Evolutionary conservation across 2,797 vertebrate species (phyloP).

Genomic region (Etheostoma nigrum): DNA sequence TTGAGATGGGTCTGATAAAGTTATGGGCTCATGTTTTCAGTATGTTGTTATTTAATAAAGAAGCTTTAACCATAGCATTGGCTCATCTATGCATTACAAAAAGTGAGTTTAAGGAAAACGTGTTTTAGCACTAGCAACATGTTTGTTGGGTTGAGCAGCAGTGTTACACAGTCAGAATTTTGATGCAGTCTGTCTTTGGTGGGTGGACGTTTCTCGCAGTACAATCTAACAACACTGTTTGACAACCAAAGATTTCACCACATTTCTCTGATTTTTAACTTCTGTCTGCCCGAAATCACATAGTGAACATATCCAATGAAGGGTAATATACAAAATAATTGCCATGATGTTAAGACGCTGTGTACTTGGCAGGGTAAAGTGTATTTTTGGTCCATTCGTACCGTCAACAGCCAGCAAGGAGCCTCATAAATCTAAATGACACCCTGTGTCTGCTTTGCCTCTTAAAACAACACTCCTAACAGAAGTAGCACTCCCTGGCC

Average conservation of each 20-base stretch:
- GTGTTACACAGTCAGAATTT: not conserved
- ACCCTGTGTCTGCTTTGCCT: conserved; percentile 50
- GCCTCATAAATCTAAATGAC: conserved; percentile 74
- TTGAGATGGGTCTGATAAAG: not conserved
- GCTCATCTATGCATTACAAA: not conserved
- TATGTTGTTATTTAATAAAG: not conserved
- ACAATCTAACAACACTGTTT: not conserved
- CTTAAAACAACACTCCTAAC: conserved; percentile 47
- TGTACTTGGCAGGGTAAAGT: conserved; percentile 22
- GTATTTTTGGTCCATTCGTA: conserved; percentile 55
- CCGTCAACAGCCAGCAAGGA: conserved; percentile 43
- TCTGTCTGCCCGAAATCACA: not conserved
- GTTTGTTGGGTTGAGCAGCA: not conserved
- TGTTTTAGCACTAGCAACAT: not conserved
- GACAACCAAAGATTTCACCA: not conserved
- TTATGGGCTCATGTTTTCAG: not conserved
- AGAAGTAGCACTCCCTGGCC: conserved; percentile 23
- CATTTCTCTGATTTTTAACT: not conserved
- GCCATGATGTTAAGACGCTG: conserved; percentile 11
- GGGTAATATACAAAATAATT: conserved; percentile 11
- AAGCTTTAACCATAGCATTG: not conserved
- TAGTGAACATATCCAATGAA: conserved; percentile 26
- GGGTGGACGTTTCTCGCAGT: not conserved
- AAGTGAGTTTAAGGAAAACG: not conserved
- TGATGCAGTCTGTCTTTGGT: not conserved